Conservation (phyloP, 1,140 invertebrate species). For the Reticulitermes speratus region DNA sequence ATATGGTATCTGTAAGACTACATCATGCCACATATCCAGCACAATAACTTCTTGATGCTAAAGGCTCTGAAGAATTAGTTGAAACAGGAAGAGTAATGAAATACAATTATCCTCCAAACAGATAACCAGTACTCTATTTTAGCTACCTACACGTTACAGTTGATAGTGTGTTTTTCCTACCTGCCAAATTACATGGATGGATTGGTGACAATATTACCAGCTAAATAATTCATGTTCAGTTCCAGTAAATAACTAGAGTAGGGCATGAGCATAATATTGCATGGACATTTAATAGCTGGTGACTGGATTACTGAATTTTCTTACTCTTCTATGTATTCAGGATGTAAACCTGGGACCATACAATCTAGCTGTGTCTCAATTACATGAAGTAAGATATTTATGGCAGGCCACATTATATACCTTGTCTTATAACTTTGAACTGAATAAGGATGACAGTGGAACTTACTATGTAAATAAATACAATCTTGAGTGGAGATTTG, state of each 20-base stretch:
- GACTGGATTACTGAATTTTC: background rate
- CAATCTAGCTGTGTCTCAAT: constrained; percentile 1
- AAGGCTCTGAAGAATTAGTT: background rate
- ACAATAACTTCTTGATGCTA: background rate
- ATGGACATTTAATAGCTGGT: background rate
- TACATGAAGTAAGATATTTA: background rate
- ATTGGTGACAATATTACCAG: background rate
- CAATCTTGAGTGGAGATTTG: background rate
- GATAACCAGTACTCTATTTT: background rate
- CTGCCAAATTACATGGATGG: background rate
- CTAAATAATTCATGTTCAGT: background rate
- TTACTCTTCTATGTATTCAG: background rate
- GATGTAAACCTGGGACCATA: constrained; percentile 9
- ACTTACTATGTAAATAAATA: constrained; percentile 18
- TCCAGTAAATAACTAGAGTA: background rate
- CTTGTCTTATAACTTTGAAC: background rate
- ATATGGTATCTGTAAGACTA: background rate
- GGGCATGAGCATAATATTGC: background rate
- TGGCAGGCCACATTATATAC: constrained; percentile 10
- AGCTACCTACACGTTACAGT: background rate
- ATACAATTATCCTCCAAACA: background rate
- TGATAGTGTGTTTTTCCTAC: background rate
- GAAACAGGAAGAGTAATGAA: background rate
- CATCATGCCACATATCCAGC: background rate
- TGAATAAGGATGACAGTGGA: constrained; percentile 11